Percentiles rank a stretch among this genome's conserved stretches.
phyloP scores from a whole-genome alignment of 2,888 invertebrate species.

The Ophion slaviceki region DNA sequence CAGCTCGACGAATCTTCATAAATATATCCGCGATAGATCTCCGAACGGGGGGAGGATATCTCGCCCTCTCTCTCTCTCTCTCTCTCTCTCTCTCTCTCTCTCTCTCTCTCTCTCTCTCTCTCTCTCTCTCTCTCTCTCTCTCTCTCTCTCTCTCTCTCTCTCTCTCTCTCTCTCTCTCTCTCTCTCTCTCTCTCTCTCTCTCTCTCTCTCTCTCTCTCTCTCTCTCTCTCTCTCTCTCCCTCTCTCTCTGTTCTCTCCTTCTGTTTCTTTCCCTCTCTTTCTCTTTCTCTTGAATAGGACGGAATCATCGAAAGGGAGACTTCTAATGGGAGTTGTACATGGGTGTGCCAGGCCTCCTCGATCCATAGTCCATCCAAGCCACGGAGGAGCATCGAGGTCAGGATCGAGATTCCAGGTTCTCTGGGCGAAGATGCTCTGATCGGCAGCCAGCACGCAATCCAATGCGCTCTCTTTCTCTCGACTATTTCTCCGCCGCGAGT shows the following conservation, averaged over 20 bases:
- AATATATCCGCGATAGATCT: constrained; percentile 74
- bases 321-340: constrained; percentile 62
- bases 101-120: constrained; percentile 24
- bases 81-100: constrained; percentile 1
- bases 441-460: constrained; percentile 65
- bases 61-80: constrained; percentile 39
- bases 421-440: constrained; percentile 45
- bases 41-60: constrained; percentile 66
- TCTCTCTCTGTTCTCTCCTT: constrained; percentile 19
- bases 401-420: constrained; percentile 68
- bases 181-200: constrained; percentile 21
- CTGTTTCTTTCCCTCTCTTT: constrained; percentile 29
- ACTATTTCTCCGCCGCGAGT: constrained; percentile 36
- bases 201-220: constrained; percentile 10
- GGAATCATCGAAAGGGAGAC: constrained; percentile 39
- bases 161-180: constrained; percentile 47
- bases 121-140: constrained; percentile 30
- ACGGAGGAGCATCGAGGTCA: constrained; percentile 67
- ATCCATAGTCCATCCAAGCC: constrained; percentile 39
- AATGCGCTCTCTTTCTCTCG: constrained; percentile 44
- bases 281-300: constrained; percentile 33
- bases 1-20: constrained; percentile 78
- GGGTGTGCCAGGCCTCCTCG: constrained; percentile 55
- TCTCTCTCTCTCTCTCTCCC: constrained; percentile 30
- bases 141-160: constrained; percentile 28